Conservation (phyloP, 2,888 invertebrate genomes). For the Galerucella calmariensis region DNA sequence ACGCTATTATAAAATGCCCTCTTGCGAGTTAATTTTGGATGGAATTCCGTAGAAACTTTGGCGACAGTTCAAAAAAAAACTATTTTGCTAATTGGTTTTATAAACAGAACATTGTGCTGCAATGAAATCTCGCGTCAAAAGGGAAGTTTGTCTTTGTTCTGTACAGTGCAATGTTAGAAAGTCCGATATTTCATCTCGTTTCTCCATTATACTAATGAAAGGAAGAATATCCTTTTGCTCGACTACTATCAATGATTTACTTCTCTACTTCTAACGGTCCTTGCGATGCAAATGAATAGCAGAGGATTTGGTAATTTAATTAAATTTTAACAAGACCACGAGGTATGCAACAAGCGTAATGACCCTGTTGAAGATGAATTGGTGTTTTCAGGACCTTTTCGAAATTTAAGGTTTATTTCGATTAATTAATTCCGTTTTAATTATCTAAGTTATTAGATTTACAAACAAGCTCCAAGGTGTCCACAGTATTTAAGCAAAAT, state of each 20-base stretch:
- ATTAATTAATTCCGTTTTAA: background rate
- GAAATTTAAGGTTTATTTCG: background rate
- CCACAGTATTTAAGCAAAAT: too few species aligned
- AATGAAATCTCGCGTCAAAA: background rate
- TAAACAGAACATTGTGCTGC: slow-evolving; percentile 1
- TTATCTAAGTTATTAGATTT: background rate
- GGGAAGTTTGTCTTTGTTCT: slow-evolving; percentile 3
- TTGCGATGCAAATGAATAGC: background rate
- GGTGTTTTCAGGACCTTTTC: background rate
- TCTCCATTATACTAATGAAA: slow-evolving; percentile 19
- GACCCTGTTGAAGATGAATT: background rate
- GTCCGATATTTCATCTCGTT: slow-evolving; percentile 8
- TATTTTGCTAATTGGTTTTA: slow-evolving; percentile 18
- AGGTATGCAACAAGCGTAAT: background rate
- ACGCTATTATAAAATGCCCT: background rate
- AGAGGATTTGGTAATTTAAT: background rate
- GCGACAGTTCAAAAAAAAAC: slow-evolving; percentile 12
- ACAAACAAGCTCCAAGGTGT: too few species aligned
- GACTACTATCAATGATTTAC: background rate
- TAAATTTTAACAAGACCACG: background rate
- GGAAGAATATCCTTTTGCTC: background rate
- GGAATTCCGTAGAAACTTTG: background rate
- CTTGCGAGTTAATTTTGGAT: slow-evolving; percentile 8
- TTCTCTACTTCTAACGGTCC: background rate
- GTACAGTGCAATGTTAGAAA: background rate